These are phyloP conservation scores for Orbicella faveolata DNA, from an alignment of 64 coral and sea anemone species.

Conservation along the genomic window DNA sequence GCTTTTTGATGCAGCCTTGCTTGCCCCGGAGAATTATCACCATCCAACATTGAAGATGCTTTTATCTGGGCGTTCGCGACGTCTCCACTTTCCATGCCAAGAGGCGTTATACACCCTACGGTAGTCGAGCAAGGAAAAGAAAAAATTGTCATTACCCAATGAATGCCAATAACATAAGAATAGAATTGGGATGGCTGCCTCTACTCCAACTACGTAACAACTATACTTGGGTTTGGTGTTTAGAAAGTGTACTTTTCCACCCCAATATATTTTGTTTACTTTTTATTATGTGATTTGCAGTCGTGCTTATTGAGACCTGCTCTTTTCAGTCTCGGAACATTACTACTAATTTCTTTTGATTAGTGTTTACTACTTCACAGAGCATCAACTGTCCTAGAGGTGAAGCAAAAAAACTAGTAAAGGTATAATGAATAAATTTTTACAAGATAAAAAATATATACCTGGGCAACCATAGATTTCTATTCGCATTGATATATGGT, in stretches of 20 bases:
- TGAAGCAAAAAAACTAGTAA: background rate
- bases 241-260: too few species aligned
- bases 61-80: background rate
- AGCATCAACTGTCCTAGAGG: too few species aligned
- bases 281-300: too few species aligned
- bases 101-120: background rate
- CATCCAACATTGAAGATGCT: background rate
- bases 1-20: background rate
- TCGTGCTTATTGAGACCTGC: too few species aligned
- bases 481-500: conserved; percentile 35
- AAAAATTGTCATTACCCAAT: background rate
- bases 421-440: background rate
- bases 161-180: too few species aligned
- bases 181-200: too few species aligned
- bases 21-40: background rate
- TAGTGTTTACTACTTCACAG: too few species aligned
- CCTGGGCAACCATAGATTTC: conserved; percentile 38
- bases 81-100: background rate
- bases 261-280: too few species aligned
- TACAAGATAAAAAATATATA: background rate
- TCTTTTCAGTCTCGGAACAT: too few species aligned
- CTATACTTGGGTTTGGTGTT: too few species aligned
- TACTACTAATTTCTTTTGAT: too few species aligned
- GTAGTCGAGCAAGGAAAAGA: background rate
- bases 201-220: too few species aligned